Evolutionary conservation across 2,113 vertebrate species (phyloP).

Genomic region (Corythornis vintsioides): DNA sequence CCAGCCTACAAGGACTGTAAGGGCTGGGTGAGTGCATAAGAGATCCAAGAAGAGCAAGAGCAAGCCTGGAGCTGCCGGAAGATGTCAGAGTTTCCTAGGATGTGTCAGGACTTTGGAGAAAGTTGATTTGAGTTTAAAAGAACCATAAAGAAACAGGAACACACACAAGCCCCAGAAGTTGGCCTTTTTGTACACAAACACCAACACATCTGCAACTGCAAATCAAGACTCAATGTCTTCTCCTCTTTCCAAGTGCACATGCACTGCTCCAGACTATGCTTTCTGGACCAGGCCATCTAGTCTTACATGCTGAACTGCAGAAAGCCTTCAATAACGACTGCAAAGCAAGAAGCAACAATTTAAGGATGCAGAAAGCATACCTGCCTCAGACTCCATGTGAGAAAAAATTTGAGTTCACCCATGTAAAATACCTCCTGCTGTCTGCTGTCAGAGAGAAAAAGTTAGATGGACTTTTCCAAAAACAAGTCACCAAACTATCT

Average conservation of each 20-base stretch:
- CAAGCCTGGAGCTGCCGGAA: not conserved
- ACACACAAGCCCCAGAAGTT: not conserved
- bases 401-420: not conserved
- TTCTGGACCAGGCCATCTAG: not conserved
- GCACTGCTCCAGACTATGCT: not conserved
- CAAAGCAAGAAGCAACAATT: not conserved
- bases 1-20: fast-evolving
- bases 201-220: not conserved
- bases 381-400: not conserved
- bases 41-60: not conserved
- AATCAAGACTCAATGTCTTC: not conserved
- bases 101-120: not conserved
- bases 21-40: not conserved
- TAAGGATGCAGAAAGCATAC: not conserved
- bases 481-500: not conserved
- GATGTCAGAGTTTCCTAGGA: not conserved
- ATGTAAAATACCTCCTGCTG: not conserved
- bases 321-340: not conserved
- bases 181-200: not conserved
- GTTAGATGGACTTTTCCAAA: not conserved
- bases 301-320: not conserved
- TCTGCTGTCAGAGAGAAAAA: not conserved
- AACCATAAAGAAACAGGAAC: not conserved
- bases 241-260: not conserved
- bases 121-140: not conserved